Conservation (phyloP, 2,888 invertebrate genomes). For the Xanthorhoe spadicearia region DNA sequence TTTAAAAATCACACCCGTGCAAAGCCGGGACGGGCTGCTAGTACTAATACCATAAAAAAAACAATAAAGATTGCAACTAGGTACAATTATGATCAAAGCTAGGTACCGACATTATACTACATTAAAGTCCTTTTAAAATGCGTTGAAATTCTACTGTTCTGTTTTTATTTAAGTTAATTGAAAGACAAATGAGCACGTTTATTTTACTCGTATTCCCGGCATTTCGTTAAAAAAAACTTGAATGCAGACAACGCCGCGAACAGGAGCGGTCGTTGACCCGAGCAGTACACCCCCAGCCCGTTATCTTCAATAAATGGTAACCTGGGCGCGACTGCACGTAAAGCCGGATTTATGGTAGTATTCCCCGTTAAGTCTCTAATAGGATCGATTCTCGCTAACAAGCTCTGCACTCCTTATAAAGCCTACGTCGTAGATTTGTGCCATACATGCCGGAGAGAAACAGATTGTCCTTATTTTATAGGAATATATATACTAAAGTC, state of each 20-base stretch:
- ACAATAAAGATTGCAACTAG: no score
- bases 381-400: constrained; percentile 30
- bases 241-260: constrained; percentile 51
- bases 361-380: constrained; percentile 38
- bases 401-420: constrained; percentile 30
- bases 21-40: no score
- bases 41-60: no score
- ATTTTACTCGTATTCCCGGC: constrained; percentile 15
- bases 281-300: constrained; percentile 72
- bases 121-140: no score
- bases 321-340: constrained; percentile 63
- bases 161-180: no score
- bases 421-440: constrained; percentile 4
- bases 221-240: constrained; percentile 35
- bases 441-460: not conserved
- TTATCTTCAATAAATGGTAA: constrained; percentile 79
- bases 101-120: no score
- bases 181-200: not conserved
- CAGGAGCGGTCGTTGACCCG: constrained; percentile 72
- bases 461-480: not conserved
- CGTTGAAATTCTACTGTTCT: no score
- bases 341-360: constrained; percentile 38
- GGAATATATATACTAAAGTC: not conserved
- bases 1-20: no score
- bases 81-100: no score